Conservation (phyloP, 2,113 vertebrate genomes). For the Pelvicachromis taeniatus region DNA sequence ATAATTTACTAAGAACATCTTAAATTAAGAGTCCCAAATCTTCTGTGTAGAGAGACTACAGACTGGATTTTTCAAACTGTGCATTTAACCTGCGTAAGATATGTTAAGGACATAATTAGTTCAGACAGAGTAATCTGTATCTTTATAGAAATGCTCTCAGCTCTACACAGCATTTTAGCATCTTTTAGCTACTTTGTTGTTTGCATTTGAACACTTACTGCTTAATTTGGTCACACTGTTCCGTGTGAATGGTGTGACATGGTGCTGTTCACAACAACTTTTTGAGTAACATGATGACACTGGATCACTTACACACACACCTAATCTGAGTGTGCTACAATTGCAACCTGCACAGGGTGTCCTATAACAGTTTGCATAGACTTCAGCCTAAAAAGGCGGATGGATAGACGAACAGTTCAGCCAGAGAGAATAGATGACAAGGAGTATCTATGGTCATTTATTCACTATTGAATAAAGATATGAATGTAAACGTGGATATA, state of each 20-base stretch:
- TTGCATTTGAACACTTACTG: not conserved
- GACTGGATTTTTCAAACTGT: not conserved
- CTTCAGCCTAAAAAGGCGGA: not conserved
- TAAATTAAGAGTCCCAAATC: slow-evolving; percentile 1
- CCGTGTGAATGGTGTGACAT: not conserved
- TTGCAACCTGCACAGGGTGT: not conserved
- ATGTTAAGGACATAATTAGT: not conserved
- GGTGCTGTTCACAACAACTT: not conserved
- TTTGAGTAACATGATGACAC: not conserved
- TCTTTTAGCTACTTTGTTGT: not conserved
- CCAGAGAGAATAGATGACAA: not conserved
- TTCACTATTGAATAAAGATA: not conserved
- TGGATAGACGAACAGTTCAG: not conserved
- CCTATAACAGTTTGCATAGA: not conserved
- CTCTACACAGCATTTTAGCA: not conserved
- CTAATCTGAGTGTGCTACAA: not conserved
- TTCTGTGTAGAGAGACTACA: not conserved
- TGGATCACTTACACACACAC: not conserved
- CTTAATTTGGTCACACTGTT: not conserved
- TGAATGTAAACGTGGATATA: not conserved
- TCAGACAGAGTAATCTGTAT: not conserved
- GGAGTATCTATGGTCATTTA: not conserved
- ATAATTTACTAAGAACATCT: not conserved
- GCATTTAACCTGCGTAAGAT: not conserved
- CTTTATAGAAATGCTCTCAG: too few relatives aligned